Base-by-base conservation (phyloP, 2,797 vertebrate genomes). In the Enteromius treurensis region DNA sequence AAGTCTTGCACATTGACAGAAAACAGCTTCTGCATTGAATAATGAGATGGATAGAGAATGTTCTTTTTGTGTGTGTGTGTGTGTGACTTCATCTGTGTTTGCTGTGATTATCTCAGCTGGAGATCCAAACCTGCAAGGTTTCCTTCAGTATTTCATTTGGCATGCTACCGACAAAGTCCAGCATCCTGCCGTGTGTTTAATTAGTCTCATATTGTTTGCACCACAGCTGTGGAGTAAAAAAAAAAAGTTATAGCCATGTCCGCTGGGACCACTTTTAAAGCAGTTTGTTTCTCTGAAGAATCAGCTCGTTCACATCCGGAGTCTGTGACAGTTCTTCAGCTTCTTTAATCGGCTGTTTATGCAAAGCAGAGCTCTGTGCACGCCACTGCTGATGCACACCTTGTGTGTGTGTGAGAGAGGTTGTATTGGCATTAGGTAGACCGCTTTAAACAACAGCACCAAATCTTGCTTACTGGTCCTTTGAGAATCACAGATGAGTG, bases 401-500 rank as follows among this genome's bases (percentile, higher is more conserved):
- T 17, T 65, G 64, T 37, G 58, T 76, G 60, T 62, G 77, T 76
- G 55, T 8, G 19, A 34, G 34, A 13, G 34, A 58, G 68, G 26
- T 34, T 58, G 45, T 42, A 64, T 26, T 53, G 19, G 29, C 23
- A 79, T 60, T 78, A 55, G 45, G 15, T 76, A 21, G 37, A 53
- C 29, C n/a, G 58, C 58, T 82, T 79, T 60, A 73, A 74, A 32
- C 6, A n/a, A 80, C 64, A 62, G n/a, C 5, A 1, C 34, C 55
- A 82, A 79, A 83, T 83, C 71, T 80, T 86, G 77, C 71, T 64
- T 13, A 64, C 53, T 8, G 17, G n/a, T 69, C 84, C 49, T 70
- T 19, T 67, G 81, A 82, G 80, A 80, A 47, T 77, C 73, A 75
- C 84, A 79, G 76, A 62, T 74, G 77, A 74, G 71, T 79, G 80